Base-by-base conservation (phyloP, 2,113 vertebrate species). In the Hippolais icterina region DNA sequence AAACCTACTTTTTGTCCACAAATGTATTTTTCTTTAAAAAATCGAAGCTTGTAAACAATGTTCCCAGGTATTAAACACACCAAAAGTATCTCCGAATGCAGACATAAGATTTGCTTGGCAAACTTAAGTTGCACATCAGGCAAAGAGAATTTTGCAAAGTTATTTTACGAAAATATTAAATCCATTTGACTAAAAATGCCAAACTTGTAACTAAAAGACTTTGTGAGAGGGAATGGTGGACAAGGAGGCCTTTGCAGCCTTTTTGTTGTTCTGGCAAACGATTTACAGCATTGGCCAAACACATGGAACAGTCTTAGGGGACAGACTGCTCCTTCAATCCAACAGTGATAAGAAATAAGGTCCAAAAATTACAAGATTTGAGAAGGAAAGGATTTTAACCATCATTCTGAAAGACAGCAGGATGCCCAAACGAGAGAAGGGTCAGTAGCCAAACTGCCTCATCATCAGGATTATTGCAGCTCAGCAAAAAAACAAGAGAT, bases 261-360 rank as follows among this genome's bases (percentile, higher is more conserved):
- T 89, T 65, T 33, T 91, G 77, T 93, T 80, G 81, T 89, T 94
- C 83, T 95, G 87, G 75, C 66, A 91, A 87, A 82, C 1, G 3
- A 82, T 71, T 82, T 87, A 71, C 70, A 95, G 41, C 41, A 52
- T 57, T 90, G 85, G 92, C 94, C 94, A 93, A 95, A 83, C 79
- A 80, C 63, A 77, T 74, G 85, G n/a, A 91, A 33, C 31, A 57
- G 71, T 69, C 90, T n/a, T 50, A 47, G 85, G 85, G 85, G 88
- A 92, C 71, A 94, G 50, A 88, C 39, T 80, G 80, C 76, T 94
- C 68, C 90, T 86, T 77, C 79, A 33, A 12, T 80, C 79, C 89
- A 83, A 74, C 37, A 80, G 59, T 50, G 86, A 89, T 93, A 97
- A 92, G 83, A 90, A 95, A 46, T 52, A 69, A 94, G 70, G 69